Evolutionary conservation across 2,113 vertebrate genomes (phyloP).

Genomic region (Leptosomus discolor): DNA sequence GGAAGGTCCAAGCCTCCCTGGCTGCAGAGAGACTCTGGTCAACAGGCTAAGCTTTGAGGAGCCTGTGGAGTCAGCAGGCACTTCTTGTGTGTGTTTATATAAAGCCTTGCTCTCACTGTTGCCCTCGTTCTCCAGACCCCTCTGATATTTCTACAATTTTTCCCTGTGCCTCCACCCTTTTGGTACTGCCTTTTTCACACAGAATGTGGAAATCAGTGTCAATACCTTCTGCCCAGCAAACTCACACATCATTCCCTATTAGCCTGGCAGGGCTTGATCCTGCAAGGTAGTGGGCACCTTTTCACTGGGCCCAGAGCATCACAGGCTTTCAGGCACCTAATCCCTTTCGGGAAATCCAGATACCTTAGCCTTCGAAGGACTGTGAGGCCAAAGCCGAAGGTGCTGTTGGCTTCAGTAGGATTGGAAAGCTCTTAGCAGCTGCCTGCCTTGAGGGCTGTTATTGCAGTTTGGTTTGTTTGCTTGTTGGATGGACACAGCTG

Average conservation of each 20-base stretch:
- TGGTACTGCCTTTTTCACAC: background rate
- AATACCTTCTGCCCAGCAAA: background rate
- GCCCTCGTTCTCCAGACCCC: background rate
- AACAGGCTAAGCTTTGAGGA: background rate
- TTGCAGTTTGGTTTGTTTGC: slow-evolving; percentile 42
- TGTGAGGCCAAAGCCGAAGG: background rate
- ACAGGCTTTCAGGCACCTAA: background rate
- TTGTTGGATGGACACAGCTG: slow-evolving; percentile 29
- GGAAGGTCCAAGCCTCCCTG: background rate
- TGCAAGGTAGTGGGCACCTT: background rate
- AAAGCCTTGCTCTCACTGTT: background rate
- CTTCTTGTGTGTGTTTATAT: background rate
- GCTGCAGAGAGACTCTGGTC: background rate
- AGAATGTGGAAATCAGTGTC: background rate
- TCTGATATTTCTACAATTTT: background rate
- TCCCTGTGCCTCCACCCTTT: background rate
- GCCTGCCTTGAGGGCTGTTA: slow-evolving; percentile 1
- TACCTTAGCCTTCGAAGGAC: background rate
- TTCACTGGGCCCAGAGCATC: background rate
- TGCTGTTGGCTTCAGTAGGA: background rate
- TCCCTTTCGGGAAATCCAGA: background rate
- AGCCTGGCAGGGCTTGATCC: background rate
- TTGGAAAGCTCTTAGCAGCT: background rate
- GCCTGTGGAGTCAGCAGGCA: background rate
- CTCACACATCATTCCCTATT: background rate